phyloP scores from a whole-genome alignment of 2,888 invertebrate genomes.

The Malthinus seriepunctatus region DNA sequence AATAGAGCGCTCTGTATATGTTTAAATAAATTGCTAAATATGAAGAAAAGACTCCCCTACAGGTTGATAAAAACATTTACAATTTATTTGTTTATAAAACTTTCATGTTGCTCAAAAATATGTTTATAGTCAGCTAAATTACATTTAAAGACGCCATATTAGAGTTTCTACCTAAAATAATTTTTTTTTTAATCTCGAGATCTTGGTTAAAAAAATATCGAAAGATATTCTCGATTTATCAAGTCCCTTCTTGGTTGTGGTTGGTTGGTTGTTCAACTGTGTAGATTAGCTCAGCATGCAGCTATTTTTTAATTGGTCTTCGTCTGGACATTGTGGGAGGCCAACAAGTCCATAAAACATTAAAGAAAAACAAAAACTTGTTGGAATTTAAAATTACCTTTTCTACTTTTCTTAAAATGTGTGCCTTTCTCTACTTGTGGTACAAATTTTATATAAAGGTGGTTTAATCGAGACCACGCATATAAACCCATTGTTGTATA shows the following conservation, averaged over 20 bases:
- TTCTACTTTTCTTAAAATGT: not conserved
- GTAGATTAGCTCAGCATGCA: constrained; percentile 47
- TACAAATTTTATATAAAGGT: too few relatives aligned
- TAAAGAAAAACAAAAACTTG: constrained; percentile 16
- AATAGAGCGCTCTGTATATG: too few relatives aligned
- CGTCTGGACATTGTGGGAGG: constrained; percentile 40
- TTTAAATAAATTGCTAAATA: too few relatives aligned
- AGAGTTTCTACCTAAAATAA: too few relatives aligned
- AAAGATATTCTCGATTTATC: constrained; percentile 40
- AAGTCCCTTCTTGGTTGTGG: constrained; percentile 43
- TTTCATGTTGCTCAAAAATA: too few relatives aligned
- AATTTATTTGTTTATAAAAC: too few relatives aligned
- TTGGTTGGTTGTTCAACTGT: constrained; percentile 47
- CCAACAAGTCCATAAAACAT: constrained; percentile 27
- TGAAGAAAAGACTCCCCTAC: too few relatives aligned
- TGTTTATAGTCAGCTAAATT: too few relatives aligned
- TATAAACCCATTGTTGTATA: not conserved
- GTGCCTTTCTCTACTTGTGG: not conserved
- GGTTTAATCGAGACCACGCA: not conserved
- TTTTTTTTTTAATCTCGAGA: too few relatives aligned
- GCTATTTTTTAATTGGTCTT: constrained; percentile 55
- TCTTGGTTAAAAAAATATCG: too few relatives aligned
- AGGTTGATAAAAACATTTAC: too few relatives aligned
- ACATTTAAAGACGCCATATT: too few relatives aligned
- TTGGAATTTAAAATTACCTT: constrained; percentile 15